Conservation (phyloP, 2,797 vertebrate genomes). For the Pipistrellus nathusii region DNA sequence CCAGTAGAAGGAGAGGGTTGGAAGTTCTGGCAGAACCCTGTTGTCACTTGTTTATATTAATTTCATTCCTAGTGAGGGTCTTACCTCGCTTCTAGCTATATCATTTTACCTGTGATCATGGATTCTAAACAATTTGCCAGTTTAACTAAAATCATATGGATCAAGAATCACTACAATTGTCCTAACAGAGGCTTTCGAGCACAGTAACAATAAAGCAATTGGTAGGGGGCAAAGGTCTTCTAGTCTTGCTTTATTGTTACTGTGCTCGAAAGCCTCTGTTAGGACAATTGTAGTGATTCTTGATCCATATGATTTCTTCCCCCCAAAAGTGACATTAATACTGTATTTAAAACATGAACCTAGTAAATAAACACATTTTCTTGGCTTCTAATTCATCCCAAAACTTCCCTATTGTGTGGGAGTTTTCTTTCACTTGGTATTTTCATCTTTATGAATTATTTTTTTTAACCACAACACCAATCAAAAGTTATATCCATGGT, state of each 20-base stretch:
- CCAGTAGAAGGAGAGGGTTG: background rate
- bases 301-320: background rate
- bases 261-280: background rate
- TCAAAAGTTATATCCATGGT: background rate
- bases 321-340: background rate
- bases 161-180: background rate
- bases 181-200: background rate
- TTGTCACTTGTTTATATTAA: background rate
- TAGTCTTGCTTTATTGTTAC: too few relatives aligned
- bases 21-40: background rate
- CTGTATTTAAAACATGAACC: background rate
- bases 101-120: background rate
- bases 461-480: background rate
- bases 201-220: too few relatives aligned
- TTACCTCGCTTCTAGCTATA: background rate
- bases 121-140: background rate
- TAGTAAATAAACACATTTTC: background rate
- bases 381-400: constrained; percentile 42
- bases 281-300: background rate
- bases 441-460: background rate
- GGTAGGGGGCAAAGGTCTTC: too few relatives aligned
- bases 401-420: background rate
- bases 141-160: background rate
- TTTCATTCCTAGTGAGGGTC: background rate
- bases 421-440: background rate